Base-by-base conservation (phyloP, 2,797 vertebrate species). In the Cryptoblepharus egeriae region DNA sequence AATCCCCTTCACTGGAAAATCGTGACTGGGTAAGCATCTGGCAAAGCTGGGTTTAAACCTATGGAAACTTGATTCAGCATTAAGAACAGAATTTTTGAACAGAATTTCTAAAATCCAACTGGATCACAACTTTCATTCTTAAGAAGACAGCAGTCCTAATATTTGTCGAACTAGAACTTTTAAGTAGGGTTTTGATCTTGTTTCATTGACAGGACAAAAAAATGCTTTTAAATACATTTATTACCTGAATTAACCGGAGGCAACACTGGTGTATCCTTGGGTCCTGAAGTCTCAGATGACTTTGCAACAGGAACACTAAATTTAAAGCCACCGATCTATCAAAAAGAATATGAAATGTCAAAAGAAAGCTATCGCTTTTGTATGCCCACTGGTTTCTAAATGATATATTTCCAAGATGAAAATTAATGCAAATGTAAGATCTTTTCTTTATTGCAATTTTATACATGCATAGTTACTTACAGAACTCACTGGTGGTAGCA, bases 261-360 rank as follows among this genome's bases (percentile, higher is more conserved):
- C 39, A 93, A 87, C 79, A 92, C 88, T 49, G 96, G 89, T 85
- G 95, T 96, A 78, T 95, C 96, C 67, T 95, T 95, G 83, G 95
- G 96, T 91, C 95, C 93, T 80, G 96, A 94, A 86, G 94, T 85
- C 78, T 94, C 94, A 61, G 96, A 88, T 55, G 96, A 94, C 95
- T 98, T 99, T 84, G 96, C 94, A 71, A 98, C 97, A 90, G 99
- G 99, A 86, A 96, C 97, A 92, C 98, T 99, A 94, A 99, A 99
- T 10, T 97, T 99, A 94, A 99, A 99, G 91, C 96, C 97, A 88
- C 96, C 97, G 89, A 97, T 95, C 97, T 99, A 91, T 39, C 4
- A 82, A 82, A 60, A 20, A 92, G 16, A 91, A 88, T 75, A 16
- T 1, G 55, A 90, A 72, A 79, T 80, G 86, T 42, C 60, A 75